Base-by-base conservation (phyloP, 92 coral and sea anemone species). In the Parazoanthus atlanticus region DNA sequence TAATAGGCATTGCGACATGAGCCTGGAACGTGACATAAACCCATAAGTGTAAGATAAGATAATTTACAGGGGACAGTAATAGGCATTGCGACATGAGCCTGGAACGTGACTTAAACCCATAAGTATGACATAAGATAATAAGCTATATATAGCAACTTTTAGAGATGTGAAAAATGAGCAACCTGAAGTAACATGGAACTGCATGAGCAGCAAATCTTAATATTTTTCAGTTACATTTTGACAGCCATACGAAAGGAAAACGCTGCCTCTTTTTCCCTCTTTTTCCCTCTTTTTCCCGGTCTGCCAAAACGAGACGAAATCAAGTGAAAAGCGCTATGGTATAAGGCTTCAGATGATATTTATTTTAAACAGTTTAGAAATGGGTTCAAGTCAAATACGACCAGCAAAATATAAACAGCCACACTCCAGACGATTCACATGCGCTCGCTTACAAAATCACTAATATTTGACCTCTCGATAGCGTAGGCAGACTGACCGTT, bases 81-180 rank as follows among this genome's bases (percentile, higher is more conserved):
- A 94, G 0, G 95, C 96, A 56, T 94, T 82, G 67, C 90, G 91
- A 88, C 99, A 97, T 1, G 96, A 94, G 61, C 97, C 99, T 97
- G 88, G 30, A 77, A 86, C 43, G 43, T 67, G 28, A 28, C 2
- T 49, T 49, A 9, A 49, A 13, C 0, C 17, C 3, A 3, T 11
- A 11, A 49, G 56, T 5, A 43, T 21, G 6, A 61, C 6, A 19
- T 23, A 19, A 3, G 0, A 6, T 61, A 19, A 61, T 19, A 56
- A 56, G 65, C 65, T 19, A 13, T 56, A 15, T 23, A 56, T 13
- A 56, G 8, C 1, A 19, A 56, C 65, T 19, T 61, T 61, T 61
- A 19, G 6, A 61, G 2, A 11, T 49, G 56, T 49, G 56, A 13
- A 49, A 49, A 49, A 49, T 49, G 56, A 49, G 56, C 17, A 49